Conservation (phyloP, 2,113 vertebrate genomes). For the Oncorhynchus clarkii region DNA sequence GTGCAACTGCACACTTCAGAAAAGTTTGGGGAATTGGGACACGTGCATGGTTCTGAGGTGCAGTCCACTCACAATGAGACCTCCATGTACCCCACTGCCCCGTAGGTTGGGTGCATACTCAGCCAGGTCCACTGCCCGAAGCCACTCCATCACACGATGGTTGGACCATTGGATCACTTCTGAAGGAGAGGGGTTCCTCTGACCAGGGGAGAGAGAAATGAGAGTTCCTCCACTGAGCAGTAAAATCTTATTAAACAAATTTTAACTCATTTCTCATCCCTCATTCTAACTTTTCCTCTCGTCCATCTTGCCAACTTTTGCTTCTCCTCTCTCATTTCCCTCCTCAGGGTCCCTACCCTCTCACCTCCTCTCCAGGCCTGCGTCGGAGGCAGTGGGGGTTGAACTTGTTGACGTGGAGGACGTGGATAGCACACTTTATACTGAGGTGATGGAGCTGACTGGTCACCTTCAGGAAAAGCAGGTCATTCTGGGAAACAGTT, state of each 20-base stretch:
- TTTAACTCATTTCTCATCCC: neutral
- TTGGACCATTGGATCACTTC: conserved; percentile 99
- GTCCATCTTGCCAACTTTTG: neutral
- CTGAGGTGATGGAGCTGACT: no score
- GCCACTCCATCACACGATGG: conserved; percentile 98
- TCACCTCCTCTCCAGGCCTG: conserved; percentile 90
- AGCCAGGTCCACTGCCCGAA: conserved; percentile 91
- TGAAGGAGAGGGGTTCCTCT: conserved; percentile 85
- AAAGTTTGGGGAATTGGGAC: no score
- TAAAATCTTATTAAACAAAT: neutral
- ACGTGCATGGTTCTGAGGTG: neutral
- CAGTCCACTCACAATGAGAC: conserved; percentile 85
- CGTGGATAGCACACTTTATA: no score
- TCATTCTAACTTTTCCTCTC: neutral
- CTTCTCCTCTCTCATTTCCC: neutral
- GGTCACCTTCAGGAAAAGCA: no score
- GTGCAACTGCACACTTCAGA: neutral
- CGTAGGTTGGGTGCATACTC: conserved; percentile 96
- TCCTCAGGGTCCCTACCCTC: neutral
- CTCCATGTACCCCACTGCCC: conserved; percentile 93
- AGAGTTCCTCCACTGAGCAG: neutral
- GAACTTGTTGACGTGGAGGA: conserved; percentile 58
- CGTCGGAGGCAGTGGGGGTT: conserved; percentile 91
- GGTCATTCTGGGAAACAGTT: no score
- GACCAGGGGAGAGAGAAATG: conserved; percentile 4